Conservation (phyloP, 2,888 invertebrate species). For the Drosophila eohydei region DNA sequence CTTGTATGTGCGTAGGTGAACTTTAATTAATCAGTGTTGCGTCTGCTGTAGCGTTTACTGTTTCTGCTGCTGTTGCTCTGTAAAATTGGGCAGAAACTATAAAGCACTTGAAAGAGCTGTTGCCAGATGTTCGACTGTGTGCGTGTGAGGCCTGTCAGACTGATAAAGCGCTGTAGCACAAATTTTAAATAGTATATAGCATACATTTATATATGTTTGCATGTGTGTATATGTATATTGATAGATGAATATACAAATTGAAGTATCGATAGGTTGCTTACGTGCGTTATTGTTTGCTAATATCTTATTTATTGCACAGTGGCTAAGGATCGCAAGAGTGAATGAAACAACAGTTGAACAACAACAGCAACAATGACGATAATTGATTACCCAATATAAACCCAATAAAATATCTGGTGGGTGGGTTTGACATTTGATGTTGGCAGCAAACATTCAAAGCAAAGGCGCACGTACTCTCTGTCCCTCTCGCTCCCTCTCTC, state of each 20-base stretch:
- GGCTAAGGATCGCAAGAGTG: slow-evolving; percentile 6
- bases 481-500: not conserved
- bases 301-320: slow-evolving; percentile 6
- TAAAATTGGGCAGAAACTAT: slow-evolving; percentile 28
- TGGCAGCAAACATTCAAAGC: slow-evolving; percentile 5
- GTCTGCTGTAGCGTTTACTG: slow-evolving; percentile 10
- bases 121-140: slow-evolving; percentile 29
- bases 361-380: slow-evolving; percentile 10
- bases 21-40: slow-evolving; percentile 38
- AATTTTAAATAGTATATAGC: slow-evolving; percentile 12
- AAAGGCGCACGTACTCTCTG: slow-evolving; percentile 10
- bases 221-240: not conserved
- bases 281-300: slow-evolving; percentile 6
- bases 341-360: not conserved
- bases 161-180: slow-evolving; percentile 22
- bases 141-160: slow-evolving; percentile 7
- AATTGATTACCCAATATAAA: slow-evolving; percentile 26
- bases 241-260: not conserved
- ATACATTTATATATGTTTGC: not conserved
- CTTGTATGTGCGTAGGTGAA: slow-evolving; percentile 10
- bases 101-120: slow-evolving; percentile 39
- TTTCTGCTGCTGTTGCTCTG: not conserved
- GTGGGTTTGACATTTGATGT: slow-evolving; percentile 36
- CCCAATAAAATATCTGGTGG: slow-evolving; percentile 7
- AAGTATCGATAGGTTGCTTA: slow-evolving; percentile 16